phyloP scores from a whole-genome alignment of 2,888 invertebrate species.

The Agriopis leucophaearia region DNA sequence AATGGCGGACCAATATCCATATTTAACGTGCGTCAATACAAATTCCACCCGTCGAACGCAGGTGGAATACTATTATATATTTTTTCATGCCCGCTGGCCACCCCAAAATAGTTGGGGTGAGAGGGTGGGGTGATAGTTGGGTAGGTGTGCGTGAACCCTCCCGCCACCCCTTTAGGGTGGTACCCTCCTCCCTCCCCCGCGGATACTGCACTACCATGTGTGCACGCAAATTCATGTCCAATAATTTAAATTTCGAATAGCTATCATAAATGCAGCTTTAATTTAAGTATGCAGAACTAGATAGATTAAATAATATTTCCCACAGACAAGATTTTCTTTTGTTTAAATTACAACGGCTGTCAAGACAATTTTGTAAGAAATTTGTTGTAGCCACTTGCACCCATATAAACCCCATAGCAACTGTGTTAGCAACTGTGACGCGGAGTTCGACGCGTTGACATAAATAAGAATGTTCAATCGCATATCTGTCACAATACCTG shows the following conservation, averaged over 20 bases:
- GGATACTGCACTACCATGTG: constrained; percentile 75
- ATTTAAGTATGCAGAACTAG: constrained; percentile 46
- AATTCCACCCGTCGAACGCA: constrained; percentile 76
- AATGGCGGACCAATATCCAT: constrained; percentile 77
- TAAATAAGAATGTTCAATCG: too few relatives aligned
- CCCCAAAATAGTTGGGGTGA: constrained; percentile 81
- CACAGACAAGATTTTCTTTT: too few relatives aligned
- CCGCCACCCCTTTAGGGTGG: constrained; percentile 54
- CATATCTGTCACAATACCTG: too few relatives aligned
- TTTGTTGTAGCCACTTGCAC: too few relatives aligned
- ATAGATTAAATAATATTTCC: constrained; percentile 5
- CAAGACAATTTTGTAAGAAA: too few relatives aligned
- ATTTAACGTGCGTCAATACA: constrained; percentile 76
- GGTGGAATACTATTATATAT: constrained; percentile 82
- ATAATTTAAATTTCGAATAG: constrained; percentile 85
- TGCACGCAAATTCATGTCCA: constrained; percentile 83
- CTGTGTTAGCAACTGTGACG: too few relatives aligned
- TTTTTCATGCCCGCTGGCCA: constrained; percentile 77
- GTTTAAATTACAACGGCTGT: too few relatives aligned
- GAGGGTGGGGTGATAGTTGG: constrained; percentile 68
- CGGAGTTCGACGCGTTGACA: too few relatives aligned
- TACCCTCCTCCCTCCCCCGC: constrained; percentile 41
- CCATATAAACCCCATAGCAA: too few relatives aligned
- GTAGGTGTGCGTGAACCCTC: constrained; percentile 73
- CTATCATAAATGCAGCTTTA: constrained; percentile 79